Base-by-base conservation (phyloP, 2,888 invertebrate species). In the Euzetes globulus region DNA sequence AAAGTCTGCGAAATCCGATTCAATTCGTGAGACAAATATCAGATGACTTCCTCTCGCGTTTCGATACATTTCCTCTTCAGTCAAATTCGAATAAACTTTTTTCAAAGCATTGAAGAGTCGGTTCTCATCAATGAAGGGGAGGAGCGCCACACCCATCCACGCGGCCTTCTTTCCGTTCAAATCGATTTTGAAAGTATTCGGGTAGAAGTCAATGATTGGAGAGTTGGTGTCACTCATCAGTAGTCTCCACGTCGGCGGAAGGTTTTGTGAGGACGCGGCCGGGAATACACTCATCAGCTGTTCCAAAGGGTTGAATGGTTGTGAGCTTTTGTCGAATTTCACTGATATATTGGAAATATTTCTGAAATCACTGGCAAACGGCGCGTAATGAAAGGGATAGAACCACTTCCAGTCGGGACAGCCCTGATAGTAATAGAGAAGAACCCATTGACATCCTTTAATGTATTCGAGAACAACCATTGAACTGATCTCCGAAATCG, bases 341-440 rank as follows among this genome's bases (percentile, higher is more conserved):
- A 91, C 89, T 0, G 82, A 80, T 41, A 95, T 85, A 0, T 91
- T 91, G 73, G 88, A 88, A 74, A 99, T 90, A 82, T 95, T 92
- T 76, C 92, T 87, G 85, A 99, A 99, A 86, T 99, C 99, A 0
- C 97, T 97, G 4, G 99, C 99, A 85, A 99, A 99, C 9, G 99
- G 99, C 22, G 99, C 98, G 85, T 99, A 99, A 85, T 99, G 99
- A 84, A 95, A 99, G 0, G 99, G 99, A 84, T 94, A 99, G 85
- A 96, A 99, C 99, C 99, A 99, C 84, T 97, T 93, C 99, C 99
- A 99, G 22, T 94, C 94, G 47, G 95, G 92, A 85, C 98, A 99
- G 72, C 99, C 98, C 87, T 98, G 98, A 85, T 99, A 99, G 85
- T 99, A 99, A 85, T 98, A 99, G 79, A 92, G 89, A 37, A 99